Evolutionary conservation across 2,797 vertebrate species (phyloP).

Genomic region (Spheniscus humboldti): DNA sequence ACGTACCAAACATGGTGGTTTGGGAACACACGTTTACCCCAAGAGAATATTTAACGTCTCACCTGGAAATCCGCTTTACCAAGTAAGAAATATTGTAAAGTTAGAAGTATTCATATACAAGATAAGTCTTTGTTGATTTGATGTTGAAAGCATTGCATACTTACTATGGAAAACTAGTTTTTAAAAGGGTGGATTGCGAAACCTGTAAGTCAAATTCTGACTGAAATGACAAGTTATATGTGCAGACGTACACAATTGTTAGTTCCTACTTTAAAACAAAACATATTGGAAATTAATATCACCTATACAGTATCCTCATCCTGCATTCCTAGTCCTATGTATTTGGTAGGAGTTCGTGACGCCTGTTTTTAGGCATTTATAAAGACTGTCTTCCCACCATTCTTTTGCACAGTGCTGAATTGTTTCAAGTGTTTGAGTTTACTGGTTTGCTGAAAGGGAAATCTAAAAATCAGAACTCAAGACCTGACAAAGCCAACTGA

Average conservation of each 20-base stretch:
- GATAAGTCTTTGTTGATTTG: not conserved
- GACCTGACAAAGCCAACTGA: not conserved
- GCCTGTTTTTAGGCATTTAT: not conserved
- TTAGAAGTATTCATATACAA: not conserved
- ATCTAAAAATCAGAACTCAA: not conserved
- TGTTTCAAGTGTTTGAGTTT: not conserved
- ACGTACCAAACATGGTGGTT: conserved; percentile 94
- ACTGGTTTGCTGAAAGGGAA: not conserved
- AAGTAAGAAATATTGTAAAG: conserved; percentile 81
- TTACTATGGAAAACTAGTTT: not conserved
- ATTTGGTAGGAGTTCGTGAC: not conserved
- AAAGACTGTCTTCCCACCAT: not conserved
- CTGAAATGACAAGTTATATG: not conserved
- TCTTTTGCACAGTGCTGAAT: not conserved
- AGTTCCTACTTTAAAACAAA: not conserved
- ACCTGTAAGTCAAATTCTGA: not conserved
- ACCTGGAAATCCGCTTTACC: conserved; percentile 98
- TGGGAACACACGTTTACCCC: conserved; percentile 99
- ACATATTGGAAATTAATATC: not conserved
- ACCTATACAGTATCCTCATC: not conserved
- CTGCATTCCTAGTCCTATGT: not conserved
- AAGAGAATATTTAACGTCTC: conserved; percentile 95
- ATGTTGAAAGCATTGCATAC: not conserved
- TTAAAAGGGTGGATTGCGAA: not conserved
- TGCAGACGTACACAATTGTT: not conserved